Base-by-base conservation (phyloP, 2,888 invertebrate species). In the Trachelus troglodyta region DNA sequence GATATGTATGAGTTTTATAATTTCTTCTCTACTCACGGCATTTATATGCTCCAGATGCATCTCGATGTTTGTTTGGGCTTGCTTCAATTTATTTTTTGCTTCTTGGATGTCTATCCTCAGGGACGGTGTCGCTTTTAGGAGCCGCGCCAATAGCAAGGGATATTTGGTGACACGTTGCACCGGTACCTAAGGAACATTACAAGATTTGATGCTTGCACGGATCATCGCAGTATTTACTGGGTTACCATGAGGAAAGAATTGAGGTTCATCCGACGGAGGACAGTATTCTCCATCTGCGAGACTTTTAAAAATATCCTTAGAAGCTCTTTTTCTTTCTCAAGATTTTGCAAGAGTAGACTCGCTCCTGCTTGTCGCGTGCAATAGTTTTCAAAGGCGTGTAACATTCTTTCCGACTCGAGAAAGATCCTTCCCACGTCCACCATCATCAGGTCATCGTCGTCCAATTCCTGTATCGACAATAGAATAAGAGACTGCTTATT, bases 141-240 rank as follows among this genome's bases (percentile, higher is more conserved):
- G 93, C 79, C 98, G 95, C 74, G 97, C 97, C 88, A 99, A 93
- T 84, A 99, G 94, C 86, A 99, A 93, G 73, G 98, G 98, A 93
- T 98, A 98, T 93, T 98, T 98, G 87, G 98, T 98, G 87, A 98
- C 98, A 92, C 98, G 94, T 93, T 98, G 98, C 82, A 99, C 98
- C 83, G 98, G 98, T 87, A 97, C 96, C 96, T 96, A 71, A 76
- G 40, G 68, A 71, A 40, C 34, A 15, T 69, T 80, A 4, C 31
- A 37, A 33, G 30, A n/a, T 69, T 34, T 12, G 9, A 40, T 4
- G 34, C 11, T 34, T 40, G 15, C 15, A 15, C 40, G 40, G 4
- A 4, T 33, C 34, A 80, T 74, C 31, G 30, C 56, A 34, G 71
- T 75, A 76, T 69, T 69, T 75, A 76, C 92, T 92, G 15, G 40